These are phyloP conservation scores for Ammodytes marinus DNA, from an alignment of 2,113 vertebrate species.

Conservation along the genomic window DNA sequence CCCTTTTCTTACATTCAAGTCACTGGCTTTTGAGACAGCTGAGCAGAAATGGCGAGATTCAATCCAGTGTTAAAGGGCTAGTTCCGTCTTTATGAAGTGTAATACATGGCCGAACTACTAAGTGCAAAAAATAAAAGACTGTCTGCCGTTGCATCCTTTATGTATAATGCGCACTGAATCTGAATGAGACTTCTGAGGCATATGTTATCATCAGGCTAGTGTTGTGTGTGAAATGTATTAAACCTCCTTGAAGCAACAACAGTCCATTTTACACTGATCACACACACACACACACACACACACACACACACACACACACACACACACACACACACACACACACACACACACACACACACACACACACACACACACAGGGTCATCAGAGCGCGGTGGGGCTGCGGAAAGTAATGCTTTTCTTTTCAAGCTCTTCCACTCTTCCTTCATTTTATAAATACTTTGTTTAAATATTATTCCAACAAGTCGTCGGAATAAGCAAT, in stretches of 20 bases:
- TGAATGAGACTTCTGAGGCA: background rate
- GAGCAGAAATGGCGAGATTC: no score
- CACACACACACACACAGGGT: background rate
- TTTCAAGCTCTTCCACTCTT: slow-evolving; percentile 13
- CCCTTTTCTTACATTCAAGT: background rate
- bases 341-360: background rate
- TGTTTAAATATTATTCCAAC: slow-evolving; percentile 74
- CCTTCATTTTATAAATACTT: slow-evolving; percentile 73
- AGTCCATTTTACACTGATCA: background rate
- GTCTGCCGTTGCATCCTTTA: background rate
- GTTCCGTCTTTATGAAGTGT: no score
- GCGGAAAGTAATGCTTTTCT: slow-evolving; percentile 42
- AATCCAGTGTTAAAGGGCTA: no score
- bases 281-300: background rate
- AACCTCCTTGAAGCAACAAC: slow-evolving; percentile 29
- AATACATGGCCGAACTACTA: no score
- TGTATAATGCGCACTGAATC: background rate
- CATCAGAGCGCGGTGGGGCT: background rate
- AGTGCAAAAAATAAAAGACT: no score
- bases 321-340: background rate
- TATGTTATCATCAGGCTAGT: background rate
- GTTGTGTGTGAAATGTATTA: slow-evolving; percentile 11
- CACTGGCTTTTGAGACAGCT: background rate
- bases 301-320: background rate
- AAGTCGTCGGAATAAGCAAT: slow-evolving; percentile 43